Base-by-base conservation (phyloP, 2,888 invertebrate species). In the Lithosia quadra region DNA sequence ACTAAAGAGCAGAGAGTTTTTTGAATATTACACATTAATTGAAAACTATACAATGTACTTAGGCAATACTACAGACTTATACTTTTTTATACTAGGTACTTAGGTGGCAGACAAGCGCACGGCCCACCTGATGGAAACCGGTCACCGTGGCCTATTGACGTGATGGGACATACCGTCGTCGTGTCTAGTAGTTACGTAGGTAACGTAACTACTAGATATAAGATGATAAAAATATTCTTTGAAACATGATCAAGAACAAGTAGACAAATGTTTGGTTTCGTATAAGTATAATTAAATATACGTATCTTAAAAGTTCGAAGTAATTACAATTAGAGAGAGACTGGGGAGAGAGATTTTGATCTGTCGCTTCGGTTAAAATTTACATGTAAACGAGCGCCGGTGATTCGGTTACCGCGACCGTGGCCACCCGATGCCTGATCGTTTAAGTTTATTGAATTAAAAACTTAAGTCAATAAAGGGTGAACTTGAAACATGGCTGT, bases 331-430 rank as follows among this genome's bases (percentile, higher is more conserved):
- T 59, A 36, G 61, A 61, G 59, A 15, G 65, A 62, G 67, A 71
- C 63, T 63, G 80, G 60, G 15, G 65, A 65, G 63, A 73, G 66
- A 66, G 73, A 75, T 79, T 73, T 73, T 49, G 71, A 78, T 74
- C 67, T 62, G 68, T 34, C 67, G 61, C 66, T 74, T 75, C 69
- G 70, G 76, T 80, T 78, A 55, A 62, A 80, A 92, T 92, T 91
- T 88, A 88, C 91, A 91, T 90, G 83, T 86, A 89, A 89, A 91
- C 85, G 88, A 90, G 84, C 71, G 15, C 62, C 80, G 77, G 75
- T 88, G 86, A 90, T 90, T 86, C 84, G 74, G 81, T 87, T 87
- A 86, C 83, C 68, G 75, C 77, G 75, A 72, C 82, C 81, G 65
- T 78, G 73, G 72, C 66, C 72, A 71, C 63, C 68, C 73, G 63